Base-by-base conservation (phyloP, 1,140 invertebrate species). In the Aphelinus atriplicis region DNA sequence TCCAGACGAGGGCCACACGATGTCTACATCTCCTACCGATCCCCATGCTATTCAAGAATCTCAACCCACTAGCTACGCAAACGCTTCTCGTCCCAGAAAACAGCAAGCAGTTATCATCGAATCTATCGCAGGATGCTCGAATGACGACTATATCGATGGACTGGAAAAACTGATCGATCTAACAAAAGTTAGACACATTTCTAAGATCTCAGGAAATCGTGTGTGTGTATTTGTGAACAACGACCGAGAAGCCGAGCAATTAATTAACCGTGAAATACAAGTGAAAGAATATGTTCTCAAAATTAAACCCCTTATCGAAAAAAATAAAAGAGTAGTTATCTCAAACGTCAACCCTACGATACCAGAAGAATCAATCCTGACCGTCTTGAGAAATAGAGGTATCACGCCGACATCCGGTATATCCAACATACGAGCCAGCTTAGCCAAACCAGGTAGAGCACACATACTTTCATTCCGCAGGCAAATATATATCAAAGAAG, bases 321-420 rank as follows among this genome's bases (percentile, higher is more conserved):
- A 45, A 3, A 62, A 62, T 10, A 62, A 62, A 62, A 43, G 60
- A 46, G 60, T 62, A 6, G 60, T 62, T 6, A 62, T 62, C 43
- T 62, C 60, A 45, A 62, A 62, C 60, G 60, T 62, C 3, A 3
- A 62, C 46, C 60, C 60, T 4, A 6, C 4, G 5, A 62, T 62
- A 5, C 60, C 60, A 46, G 43, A 62, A 5, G 3, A 26, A 26
- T 26, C 26, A 26, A 26, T 26, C 26, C 26, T 26, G 26, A 26
- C 26, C 26, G 26, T 26, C 26, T 62, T 7, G 43, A 6, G 3
- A 45, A 43, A 3, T 45, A 5, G 4, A 62, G 5, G 60, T 43
- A 45, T 6, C 45, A 43, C 43, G 45, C 3, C 2, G 4, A 26
- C 43, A 62, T 45, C 26, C 26, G 7, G 45, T 62, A 45, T 45